Evolutionary conservation across 23 tunicate species (phyloP).

Genomic region (Oikopleura dioica): DNA sequence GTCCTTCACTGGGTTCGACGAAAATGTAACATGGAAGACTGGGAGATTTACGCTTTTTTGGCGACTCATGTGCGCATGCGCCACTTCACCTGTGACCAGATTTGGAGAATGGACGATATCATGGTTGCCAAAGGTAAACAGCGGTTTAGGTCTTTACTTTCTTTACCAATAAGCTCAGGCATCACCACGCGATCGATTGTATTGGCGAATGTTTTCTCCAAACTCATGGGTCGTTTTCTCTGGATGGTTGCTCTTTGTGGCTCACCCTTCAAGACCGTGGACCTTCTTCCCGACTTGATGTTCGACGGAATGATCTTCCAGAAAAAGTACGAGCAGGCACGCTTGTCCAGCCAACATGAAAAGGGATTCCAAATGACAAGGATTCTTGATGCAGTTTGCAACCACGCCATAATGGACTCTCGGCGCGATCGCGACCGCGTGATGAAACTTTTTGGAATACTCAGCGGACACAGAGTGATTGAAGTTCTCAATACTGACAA

Average conservation of each 20-base stretch:
- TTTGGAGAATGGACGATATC: conserved; percentile 10
- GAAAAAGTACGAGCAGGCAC: conserved; percentile 9
- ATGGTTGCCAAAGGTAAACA: neutral
- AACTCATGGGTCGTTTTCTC: conserved; percentile 1
- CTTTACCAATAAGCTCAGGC: neutral
- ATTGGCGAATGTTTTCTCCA: neutral
- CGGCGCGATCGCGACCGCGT: neutral
- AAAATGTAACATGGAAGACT: conserved; percentile 1
- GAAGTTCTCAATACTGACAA: too few relatives aligned
- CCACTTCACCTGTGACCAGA: conserved; percentile 8
- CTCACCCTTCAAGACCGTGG: conserved; percentile 1
- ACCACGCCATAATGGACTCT: neutral
- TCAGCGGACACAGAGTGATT: neutral
- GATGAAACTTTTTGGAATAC: neutral
- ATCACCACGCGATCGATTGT: neutral
- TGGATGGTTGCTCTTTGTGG: conserved; percentile 8
- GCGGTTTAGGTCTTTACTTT: neutral
- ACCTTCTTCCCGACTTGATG: conserved; percentile 9
- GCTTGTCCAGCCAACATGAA: neutral
- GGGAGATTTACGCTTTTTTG: conserved; percentile 11
- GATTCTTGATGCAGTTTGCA: neutral
- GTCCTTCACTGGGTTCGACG: conserved; percentile 12
- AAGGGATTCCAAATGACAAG: neutral
- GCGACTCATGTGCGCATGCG: conserved; percentile 11
- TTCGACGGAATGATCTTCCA: conserved; percentile 11